These are phyloP conservation scores for Eristalis arbustorum DNA, from an alignment of 2,888 invertebrate species.

Conservation along the genomic window DNA sequence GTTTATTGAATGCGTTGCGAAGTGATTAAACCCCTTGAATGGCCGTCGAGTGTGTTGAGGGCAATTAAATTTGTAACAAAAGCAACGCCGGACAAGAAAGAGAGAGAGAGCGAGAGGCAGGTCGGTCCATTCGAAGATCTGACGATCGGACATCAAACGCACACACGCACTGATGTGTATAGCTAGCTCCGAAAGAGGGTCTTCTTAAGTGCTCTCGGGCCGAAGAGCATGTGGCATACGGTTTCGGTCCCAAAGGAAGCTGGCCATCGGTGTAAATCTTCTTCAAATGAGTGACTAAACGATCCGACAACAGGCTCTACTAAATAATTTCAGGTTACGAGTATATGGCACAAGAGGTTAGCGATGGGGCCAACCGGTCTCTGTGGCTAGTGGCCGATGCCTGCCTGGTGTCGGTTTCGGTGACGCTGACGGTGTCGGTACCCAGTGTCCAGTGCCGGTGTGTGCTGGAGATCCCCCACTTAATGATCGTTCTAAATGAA, in stretches of 20 bases:
- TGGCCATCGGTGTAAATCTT: slow-evolving; percentile 70
- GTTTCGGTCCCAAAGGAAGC: slow-evolving; percentile 61
- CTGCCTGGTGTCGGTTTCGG: not conserved
- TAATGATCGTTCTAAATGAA: slow-evolving; percentile 73
- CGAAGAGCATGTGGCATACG: slow-evolving; percentile 51
- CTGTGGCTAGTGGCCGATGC: slow-evolving; percentile 7
- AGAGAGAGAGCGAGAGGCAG: too few species aligned
- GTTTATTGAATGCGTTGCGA: slow-evolving; percentile 67
- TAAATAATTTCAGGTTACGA: slow-evolving; percentile 69
- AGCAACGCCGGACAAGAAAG: slow-evolving; percentile 31
- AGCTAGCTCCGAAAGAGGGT: not conserved
- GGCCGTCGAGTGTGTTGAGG: slow-evolving; percentile 60
- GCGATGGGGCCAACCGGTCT: slow-evolving; percentile 65
- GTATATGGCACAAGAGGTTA: slow-evolving; percentile 44
- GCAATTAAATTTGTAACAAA: slow-evolving; percentile 71
- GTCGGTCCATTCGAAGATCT: not conserved
- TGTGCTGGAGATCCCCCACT: slow-evolving; percentile 43
- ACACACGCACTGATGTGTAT: not conserved
- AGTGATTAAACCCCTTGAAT: slow-evolving; percentile 67
- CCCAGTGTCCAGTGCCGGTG: not conserved
- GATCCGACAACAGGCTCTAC: slow-evolving; percentile 69
- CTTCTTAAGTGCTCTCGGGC: not conserved
- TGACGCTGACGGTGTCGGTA: slow-evolving; percentile 1
- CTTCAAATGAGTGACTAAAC: slow-evolving; percentile 71
- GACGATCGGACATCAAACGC: not conserved